These are phyloP conservation scores for Brenthis ino DNA, from an alignment of 2,888 invertebrate genomes.

Conservation along the genomic window DNA sequence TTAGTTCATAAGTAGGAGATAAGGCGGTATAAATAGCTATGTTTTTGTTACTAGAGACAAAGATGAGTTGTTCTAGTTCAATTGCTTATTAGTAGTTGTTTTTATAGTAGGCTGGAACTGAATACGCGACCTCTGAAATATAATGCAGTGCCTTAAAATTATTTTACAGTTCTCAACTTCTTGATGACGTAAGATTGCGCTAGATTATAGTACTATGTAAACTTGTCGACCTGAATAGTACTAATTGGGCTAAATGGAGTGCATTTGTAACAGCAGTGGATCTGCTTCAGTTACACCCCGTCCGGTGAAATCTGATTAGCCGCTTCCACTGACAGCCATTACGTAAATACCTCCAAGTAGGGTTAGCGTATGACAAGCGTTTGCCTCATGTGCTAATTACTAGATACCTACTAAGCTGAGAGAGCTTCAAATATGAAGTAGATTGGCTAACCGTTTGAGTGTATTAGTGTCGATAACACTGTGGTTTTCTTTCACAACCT, in stretches of 20 bases:
- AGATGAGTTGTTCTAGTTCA: too few relatives aligned
- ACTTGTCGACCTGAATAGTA: constrained; percentile 13
- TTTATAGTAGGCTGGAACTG: too few relatives aligned
- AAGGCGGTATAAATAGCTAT: too few relatives aligned
- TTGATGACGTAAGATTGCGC: background rate
- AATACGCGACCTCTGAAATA: too few relatives aligned
- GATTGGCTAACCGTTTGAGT: background rate
- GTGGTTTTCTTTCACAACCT: too few relatives aligned
- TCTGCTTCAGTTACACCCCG: constrained; percentile 19
- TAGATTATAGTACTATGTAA: constrained; percentile 1
- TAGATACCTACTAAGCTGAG: background rate
- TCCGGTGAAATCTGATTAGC: constrained; percentile 23
- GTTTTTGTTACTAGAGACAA: too few relatives aligned
- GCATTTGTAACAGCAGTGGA: constrained; percentile 20
- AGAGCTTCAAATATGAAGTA: background rate
- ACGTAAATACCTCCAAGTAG: constrained; percentile 15
- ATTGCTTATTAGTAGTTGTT: too few relatives aligned
- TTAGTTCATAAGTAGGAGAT: too few relatives aligned
- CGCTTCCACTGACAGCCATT: constrained; percentile 20
- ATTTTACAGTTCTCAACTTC: background rate
- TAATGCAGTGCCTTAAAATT: background rate
- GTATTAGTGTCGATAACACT: too few relatives aligned
- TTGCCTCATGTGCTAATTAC: constrained; percentile 13
- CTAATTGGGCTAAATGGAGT: constrained; percentile 23
- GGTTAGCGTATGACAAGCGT: constrained; percentile 11